Conservation (phyloP, 2,797 vertebrate species). For the Morelia viridis region DNA sequence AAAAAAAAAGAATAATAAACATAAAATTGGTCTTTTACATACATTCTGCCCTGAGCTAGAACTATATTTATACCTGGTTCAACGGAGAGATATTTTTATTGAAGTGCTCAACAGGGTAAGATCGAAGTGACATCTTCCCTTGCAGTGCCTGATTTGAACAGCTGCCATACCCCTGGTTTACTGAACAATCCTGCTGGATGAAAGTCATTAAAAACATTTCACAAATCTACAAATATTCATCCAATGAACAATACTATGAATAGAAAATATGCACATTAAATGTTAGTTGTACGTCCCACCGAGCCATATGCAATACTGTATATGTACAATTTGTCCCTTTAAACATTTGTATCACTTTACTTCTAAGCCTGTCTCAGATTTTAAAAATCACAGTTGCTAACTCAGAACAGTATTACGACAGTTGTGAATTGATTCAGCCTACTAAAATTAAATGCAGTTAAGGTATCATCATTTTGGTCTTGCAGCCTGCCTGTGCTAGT, state of each 20-base stretch:
- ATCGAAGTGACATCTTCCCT: not conserved
- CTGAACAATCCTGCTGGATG: not conserved
- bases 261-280: not conserved
- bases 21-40: not conserved
- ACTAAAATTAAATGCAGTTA: not conserved
- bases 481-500: not conserved
- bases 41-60: not conserved
- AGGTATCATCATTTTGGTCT: not conserved
- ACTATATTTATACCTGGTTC: not conserved
- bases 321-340: not conserved
- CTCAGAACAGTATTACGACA: not conserved
- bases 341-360: not conserved
- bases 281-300: not conserved
- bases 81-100: not conserved
- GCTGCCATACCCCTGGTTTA: not conserved
- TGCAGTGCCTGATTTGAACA: rapidly evolving
- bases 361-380: not conserved
- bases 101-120: not conserved
- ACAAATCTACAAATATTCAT: not conserved
- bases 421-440: not conserved
- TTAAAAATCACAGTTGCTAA: not conserved
- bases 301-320: not conserved
- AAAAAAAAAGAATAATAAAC: not conserved
- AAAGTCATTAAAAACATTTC: not conserved
- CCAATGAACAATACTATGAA: not conserved